Conservation (phyloP, 2,888 invertebrate species). For the Drosophila picticornis region DNA sequence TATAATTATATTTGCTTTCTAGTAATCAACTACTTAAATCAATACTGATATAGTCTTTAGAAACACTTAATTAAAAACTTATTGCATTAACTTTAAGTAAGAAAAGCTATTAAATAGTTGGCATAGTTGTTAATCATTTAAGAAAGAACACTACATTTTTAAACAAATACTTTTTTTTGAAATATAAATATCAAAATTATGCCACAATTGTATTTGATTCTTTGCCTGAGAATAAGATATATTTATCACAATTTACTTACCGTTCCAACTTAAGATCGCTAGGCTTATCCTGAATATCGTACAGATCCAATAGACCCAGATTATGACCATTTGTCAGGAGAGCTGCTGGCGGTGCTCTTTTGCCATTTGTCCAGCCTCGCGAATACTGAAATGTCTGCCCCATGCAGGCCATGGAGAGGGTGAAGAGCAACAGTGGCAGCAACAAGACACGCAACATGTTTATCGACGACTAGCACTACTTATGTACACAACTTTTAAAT, state of each 20-base stretch:
- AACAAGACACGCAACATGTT: slow-evolving; percentile 74
- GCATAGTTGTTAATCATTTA: too few species aligned
- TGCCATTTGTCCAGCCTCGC: slow-evolving; percentile 92
- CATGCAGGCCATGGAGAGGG: slow-evolving; percentile 82
- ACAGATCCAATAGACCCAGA: slow-evolving; percentile 70
- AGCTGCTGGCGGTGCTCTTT: slow-evolving; percentile 83
- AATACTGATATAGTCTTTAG: neutral
- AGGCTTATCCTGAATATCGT: slow-evolving; percentile 73
- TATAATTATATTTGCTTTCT: neutral
- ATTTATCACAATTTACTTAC: slow-evolving; percentile 50
- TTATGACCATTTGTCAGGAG: slow-evolving; percentile 58
- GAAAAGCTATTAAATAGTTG: neutral
- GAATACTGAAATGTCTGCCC: slow-evolving; percentile 92
- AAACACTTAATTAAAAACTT: neutral
- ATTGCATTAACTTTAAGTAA: too few species aligned
- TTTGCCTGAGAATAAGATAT: too few species aligned
- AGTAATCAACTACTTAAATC: neutral
- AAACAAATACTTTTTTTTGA: too few species aligned
- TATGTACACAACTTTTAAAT: neutral
- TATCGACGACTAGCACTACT: neutral
- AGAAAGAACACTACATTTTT: too few species aligned
- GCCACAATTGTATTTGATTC: neutral
- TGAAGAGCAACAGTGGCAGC: slow-evolving; percentile 74
- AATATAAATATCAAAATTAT: neutral
- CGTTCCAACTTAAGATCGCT: slow-evolving; percentile 81